These are phyloP conservation scores for Xenentodon cancila DNA, from an alignment of 2,797 vertebrate genomes.

Conservation along the genomic window DNA sequence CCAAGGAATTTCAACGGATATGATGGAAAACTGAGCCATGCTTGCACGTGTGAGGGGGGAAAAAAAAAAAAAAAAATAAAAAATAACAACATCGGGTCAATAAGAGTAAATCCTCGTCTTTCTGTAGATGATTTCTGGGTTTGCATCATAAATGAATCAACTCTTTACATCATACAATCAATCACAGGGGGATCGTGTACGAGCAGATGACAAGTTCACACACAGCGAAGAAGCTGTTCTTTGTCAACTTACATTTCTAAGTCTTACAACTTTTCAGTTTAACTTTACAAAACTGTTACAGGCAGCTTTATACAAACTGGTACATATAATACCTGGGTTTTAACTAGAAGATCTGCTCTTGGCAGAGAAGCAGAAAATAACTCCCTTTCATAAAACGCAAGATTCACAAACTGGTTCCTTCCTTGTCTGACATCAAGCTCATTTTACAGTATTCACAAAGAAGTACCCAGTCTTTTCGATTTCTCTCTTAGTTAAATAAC, in stretches of 20 bases:
- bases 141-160: slow-evolving; percentile 15
- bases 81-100: slow-evolving; percentile 34
- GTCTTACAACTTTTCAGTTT: slow-evolving; percentile 42
- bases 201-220: slow-evolving; percentile 38
- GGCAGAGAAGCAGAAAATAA: slow-evolving; percentile 43
- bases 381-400: slow-evolving; percentile 67
- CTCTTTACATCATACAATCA: slow-evolving; percentile 59
- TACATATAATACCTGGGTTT: slow-evolving; percentile 43
- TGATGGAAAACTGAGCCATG: slow-evolving; percentile 51
- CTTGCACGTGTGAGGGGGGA: slow-evolving; percentile 41
- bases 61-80: no score
- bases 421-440: slow-evolving; percentile 65
- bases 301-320: slow-evolving; percentile 64
- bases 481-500: slow-evolving; percentile 91
- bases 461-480: slow-evolving; percentile 85
- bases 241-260: slow-evolving; percentile 37
- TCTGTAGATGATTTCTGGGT: slow-evolving; percentile 30
- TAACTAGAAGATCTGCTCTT: slow-evolving; percentile 33
- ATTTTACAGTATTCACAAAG: slow-evolving; percentile 99
- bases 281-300: slow-evolving; percentile 55
- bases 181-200: slow-evolving; percentile 26
- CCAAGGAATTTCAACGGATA: slow-evolving; percentile 47
- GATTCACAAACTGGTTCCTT: slow-evolving; percentile 56
- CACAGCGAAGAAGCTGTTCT: slow-evolving; percentile 42
- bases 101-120: slow-evolving; percentile 28